Conservation (phyloP, 2,888 invertebrate species). For the Unio pictorum region DNA sequence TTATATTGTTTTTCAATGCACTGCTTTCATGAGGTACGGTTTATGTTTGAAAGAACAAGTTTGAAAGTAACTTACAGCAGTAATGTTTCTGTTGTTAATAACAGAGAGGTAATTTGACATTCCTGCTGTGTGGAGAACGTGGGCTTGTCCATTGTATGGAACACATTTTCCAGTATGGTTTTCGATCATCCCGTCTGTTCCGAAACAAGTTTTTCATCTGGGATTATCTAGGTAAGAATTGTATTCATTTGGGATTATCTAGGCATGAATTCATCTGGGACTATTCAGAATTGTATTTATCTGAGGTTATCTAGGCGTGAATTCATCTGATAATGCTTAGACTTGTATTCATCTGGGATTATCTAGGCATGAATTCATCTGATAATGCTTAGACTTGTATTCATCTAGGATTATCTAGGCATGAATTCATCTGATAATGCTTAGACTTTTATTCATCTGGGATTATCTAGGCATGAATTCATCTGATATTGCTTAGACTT, state of each 20-base stretch:
- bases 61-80: background rate
- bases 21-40: no score
- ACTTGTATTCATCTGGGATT: conserved; percentile 92
- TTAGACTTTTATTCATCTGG: conserved; percentile 83
- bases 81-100: conserved; percentile 16
- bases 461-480: conserved; percentile 88
- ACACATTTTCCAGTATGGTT: conserved; percentile 95
- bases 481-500: conserved; percentile 36
- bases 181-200: conserved; percentile 92
- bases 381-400: conserved; percentile 66
- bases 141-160: conserved; percentile 95
- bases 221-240: conserved; percentile 91
- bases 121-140: conserved; percentile 93
- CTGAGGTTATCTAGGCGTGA: no score
- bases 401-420: conserved; percentile 81
- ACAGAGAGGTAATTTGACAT: conserved; percentile 79
- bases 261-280: background rate
- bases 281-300: background rate
- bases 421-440: conserved; percentile 19
- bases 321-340: background rate
- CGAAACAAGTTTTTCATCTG: conserved; percentile 93
- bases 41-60: no score
- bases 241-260: background rate
- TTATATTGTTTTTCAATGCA: no score
- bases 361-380: no score